phyloP scores from a whole-genome alignment of 2,113 vertebrate genomes.

The Bettongia penicillata region DNA sequence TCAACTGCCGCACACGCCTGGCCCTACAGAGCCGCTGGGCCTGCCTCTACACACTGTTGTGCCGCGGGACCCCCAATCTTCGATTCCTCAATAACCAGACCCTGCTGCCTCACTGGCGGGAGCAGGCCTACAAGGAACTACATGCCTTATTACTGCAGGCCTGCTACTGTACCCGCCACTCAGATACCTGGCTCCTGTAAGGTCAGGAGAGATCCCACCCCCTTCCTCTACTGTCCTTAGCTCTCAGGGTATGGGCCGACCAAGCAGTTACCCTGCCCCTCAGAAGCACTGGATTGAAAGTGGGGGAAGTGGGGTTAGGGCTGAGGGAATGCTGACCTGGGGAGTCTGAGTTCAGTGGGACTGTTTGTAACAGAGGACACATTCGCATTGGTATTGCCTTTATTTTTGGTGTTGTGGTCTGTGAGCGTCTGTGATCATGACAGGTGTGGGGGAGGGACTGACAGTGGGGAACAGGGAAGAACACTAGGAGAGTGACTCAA shows the following conservation, averaged over 20 bases:
- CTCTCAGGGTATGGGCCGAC: background rate
- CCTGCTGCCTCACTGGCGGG: conserved; percentile 86
- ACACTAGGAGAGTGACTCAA: background rate
- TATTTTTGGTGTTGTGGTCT: background rate
- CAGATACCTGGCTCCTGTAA: conserved; percentile 86
- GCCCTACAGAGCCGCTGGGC: conserved; percentile 88
- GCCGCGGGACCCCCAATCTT: conserved; percentile 86
- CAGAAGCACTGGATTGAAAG: background rate
- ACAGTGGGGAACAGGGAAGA: background rate
- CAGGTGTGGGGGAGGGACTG: background rate
- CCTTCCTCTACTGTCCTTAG: background rate
- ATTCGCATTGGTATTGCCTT: background rate
- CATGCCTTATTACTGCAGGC: conserved; percentile 85
- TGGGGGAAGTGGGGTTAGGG: background rate
- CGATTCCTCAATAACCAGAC: conserved; percentile 87
- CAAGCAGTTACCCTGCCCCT: background rate
- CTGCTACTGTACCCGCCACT: conserved; percentile 88
- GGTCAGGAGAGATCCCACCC: background rate
- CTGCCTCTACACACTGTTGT: conserved; percentile 87
- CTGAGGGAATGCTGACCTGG: background rate
- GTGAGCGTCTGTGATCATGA: background rate
- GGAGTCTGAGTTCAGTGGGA: background rate
- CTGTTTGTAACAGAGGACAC: background rate
- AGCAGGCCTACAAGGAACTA: conserved; percentile 84
- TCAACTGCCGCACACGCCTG: conserved; percentile 86